Conservation (phyloP, 2,797 vertebrate genomes). For the Lemur catta region DNA sequence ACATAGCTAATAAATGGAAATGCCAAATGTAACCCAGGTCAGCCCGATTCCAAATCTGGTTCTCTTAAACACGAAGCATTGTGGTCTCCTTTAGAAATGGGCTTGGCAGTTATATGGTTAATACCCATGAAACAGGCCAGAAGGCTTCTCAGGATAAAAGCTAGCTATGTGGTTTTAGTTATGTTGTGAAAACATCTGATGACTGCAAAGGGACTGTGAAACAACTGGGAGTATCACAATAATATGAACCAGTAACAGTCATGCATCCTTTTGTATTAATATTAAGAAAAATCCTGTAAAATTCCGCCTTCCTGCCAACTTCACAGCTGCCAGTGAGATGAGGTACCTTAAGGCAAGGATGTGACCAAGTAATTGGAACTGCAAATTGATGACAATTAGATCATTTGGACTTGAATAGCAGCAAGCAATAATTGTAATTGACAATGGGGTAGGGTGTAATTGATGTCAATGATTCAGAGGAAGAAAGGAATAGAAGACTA, state of each 20-base stretch:
- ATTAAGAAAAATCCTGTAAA: not conserved
- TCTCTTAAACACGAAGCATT: not conserved
- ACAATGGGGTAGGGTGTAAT: slow-evolving; percentile 67
- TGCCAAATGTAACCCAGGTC: not conserved
- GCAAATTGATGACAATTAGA: slow-evolving; percentile 80
- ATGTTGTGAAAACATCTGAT: not conserved
- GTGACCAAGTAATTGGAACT: slow-evolving; percentile 75
- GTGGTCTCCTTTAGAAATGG: not conserved
- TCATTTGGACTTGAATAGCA: slow-evolving; percentile 73
- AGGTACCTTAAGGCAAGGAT: slow-evolving; percentile 64
- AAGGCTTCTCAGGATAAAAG: not conserved
- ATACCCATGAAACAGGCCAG: no score
- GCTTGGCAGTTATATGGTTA: no score
- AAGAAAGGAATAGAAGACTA: slow-evolving; percentile 61
- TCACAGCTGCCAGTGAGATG: slow-evolving; percentile 8
- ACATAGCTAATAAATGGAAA: not conserved
- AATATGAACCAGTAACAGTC: not conserved
- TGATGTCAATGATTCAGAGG: slow-evolving; percentile 72
- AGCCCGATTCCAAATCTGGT: not conserved
- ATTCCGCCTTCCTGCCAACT: slow-evolving; percentile 20
- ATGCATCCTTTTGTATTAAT: not conserved
- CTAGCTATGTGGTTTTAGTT: not conserved
- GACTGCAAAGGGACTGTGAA: not conserved
- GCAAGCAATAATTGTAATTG: slow-evolving; percentile 72
- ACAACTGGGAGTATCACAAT: not conserved